Percentiles rank a stretch among this genome's conserved stretches.
phyloP scores from a whole-genome alignment of 2,797 vertebrate genomes.

The Pangasius mekongensis region DNA sequence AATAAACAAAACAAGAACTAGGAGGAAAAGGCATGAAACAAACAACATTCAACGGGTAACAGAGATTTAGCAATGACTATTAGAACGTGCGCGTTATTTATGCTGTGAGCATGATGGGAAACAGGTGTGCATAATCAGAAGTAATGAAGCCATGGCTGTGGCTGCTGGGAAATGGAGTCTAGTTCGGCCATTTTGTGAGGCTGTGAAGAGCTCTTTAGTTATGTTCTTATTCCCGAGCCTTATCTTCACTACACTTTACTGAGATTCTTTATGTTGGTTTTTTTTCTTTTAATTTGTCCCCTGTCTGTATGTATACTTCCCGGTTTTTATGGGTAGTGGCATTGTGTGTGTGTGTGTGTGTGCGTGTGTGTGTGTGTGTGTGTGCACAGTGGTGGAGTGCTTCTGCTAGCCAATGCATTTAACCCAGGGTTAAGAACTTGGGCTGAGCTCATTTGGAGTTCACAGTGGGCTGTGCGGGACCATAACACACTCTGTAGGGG shows the following conservation, averaged over 20 bases:
- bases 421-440: constrained; percentile 41
- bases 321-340: neutral
- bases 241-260: neutral
- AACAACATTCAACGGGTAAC: neutral
- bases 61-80: neutral
- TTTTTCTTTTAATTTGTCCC: neutral
- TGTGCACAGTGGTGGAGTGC: neutral
- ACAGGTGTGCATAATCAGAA: neutral
- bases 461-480: constrained; percentile 31
- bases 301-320: neutral
- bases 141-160: neutral
- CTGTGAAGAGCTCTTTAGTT: neutral
- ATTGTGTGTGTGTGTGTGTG: neutral
- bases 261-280: neutral
- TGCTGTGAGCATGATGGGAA: neutral
- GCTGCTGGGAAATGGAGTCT: neutral
- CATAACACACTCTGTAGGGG: constrained; percentile 43
- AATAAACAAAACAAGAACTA: neutral
- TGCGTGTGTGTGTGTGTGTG: neutral
- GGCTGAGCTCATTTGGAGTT: constrained; percentile 37
- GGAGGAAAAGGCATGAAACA: neutral
- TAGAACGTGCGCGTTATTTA: neutral
- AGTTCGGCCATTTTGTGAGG: neutral
- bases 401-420: constrained; percentile 35
- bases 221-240: neutral